A percentile compares a stretch with the other conserved stretches of the same genome.
These are phyloP conservation scores for Yponomeuta cagnagella DNA, from an alignment of 2,888 invertebrate species.

Conservation along the genomic window DNA sequence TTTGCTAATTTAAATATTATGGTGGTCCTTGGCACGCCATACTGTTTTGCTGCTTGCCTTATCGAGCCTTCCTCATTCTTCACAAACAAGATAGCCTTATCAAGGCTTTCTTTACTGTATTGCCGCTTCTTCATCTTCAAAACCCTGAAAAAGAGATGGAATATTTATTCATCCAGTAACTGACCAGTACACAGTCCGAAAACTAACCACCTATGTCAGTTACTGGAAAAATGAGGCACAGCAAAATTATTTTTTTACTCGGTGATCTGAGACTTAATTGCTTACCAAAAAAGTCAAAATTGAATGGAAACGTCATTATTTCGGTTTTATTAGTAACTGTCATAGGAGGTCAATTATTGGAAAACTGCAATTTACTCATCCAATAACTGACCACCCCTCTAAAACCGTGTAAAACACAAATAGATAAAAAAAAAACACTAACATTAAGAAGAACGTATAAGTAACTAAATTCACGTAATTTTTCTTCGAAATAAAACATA, in stretches of 20 bases:
- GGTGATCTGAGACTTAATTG: background rate
- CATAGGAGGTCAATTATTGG: slow-evolving; percentile 14
- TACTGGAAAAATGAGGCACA: background rate
- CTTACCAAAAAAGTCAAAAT: background rate
- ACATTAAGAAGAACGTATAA: too few relatives aligned
- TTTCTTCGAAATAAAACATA: too few relatives aligned
- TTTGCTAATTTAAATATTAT: slow-evolving; percentile 2
- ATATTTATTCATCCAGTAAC: background rate
- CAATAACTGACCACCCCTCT: too few relatives aligned
- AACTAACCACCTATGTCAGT: slow-evolving; percentile 7
- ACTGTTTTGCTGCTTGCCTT: slow-evolving; percentile 7
- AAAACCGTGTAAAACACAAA: too few relatives aligned
- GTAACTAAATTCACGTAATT: too few relatives aligned
- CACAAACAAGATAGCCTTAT: too few relatives aligned
- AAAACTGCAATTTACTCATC: background rate
- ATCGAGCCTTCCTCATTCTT: background rate
- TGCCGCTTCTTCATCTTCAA: slow-evolving; percentile 7
- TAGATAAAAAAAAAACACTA: too few relatives aligned
- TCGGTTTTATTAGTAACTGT: background rate
- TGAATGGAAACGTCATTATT: background rate
- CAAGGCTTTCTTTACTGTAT: background rate
- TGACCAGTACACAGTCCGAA: background rate
- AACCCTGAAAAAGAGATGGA: background rate
- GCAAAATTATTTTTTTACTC: background rate
- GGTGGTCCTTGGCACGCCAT: slow-evolving; percentile 8